Evolutionary conservation across 2,888 invertebrate genomes (phyloP).

Genomic region (Torymus tubicola): DNA sequence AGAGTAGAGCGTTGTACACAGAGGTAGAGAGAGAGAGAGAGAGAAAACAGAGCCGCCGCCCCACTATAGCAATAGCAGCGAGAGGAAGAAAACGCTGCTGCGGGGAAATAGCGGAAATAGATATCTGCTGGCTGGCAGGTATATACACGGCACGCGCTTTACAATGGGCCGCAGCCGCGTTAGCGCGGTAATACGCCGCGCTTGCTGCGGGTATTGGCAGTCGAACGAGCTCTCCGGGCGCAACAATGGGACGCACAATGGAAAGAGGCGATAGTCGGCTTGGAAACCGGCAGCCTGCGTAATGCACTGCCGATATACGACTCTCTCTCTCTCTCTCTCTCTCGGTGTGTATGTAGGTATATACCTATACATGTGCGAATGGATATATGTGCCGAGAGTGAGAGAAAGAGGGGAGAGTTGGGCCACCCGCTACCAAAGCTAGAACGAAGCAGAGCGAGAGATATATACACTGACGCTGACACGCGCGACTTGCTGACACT

Average conservation of each 20-base stretch:
- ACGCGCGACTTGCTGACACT: slow-evolving; percentile 51
- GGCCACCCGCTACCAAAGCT: background rate
- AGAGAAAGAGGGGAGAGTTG: too few relatives aligned
- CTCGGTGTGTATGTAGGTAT: background rate
- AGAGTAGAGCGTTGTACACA: background rate
- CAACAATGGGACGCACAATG: slow-evolving; percentile 53
- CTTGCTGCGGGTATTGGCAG: slow-evolving; percentile 53
- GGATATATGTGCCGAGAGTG: background rate
- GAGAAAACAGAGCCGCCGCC: slow-evolving; percentile 17
- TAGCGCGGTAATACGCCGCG: slow-evolving; percentile 33
- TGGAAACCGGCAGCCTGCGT: slow-evolving; percentile 43
- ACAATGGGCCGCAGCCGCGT: slow-evolving; percentile 44
- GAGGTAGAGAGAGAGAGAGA: background rate
- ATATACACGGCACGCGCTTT: slow-evolving; percentile 35
- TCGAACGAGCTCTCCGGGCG: slow-evolving; percentile 45
- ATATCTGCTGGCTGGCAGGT: slow-evolving; percentile 64
- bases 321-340: background rate
- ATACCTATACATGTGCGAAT: background rate
- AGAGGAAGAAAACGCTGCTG: slow-evolving; percentile 57
- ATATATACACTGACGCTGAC: background rate
- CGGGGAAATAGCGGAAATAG: slow-evolving; percentile 63
- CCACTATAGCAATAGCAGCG: background rate
- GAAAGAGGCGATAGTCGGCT: slow-evolving; percentile 55
- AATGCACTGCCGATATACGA: slow-evolving; percentile 49
- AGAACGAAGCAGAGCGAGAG: background rate